These are phyloP conservation scores for Folsomia candida DNA, from an alignment of 2,888 invertebrate genomes.

Conservation along the genomic window DNA sequence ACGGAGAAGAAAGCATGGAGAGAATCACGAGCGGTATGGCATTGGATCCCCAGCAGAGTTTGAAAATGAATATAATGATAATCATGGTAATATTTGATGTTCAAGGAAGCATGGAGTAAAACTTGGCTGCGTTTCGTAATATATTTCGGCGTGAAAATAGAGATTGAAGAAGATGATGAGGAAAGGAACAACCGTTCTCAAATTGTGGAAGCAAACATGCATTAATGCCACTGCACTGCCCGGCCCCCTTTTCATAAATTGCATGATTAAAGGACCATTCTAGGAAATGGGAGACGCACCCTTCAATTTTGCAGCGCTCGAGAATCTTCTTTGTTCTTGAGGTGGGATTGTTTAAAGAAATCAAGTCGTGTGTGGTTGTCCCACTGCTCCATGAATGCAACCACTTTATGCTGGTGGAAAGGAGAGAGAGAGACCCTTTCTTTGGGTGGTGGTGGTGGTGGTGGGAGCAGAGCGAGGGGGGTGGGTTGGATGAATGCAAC, in stretches of 20 bases:
- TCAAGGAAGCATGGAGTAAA: constrained; percentile 19
- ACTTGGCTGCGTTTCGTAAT: constrained; percentile 12
- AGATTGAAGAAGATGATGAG: constrained; percentile 29
- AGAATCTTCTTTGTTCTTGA: not conserved
- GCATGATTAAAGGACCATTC: too few species aligned
- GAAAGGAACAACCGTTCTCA: not conserved
- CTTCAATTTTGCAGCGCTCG: too few species aligned
- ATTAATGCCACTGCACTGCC: too few species aligned
- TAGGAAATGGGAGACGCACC: not conserved
- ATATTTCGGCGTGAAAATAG: constrained; percentile 40
- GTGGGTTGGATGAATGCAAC: not conserved
- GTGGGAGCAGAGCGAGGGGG: not conserved
- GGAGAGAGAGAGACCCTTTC: not conserved
- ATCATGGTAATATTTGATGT: constrained; percentile 21
- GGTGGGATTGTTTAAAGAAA: too few species aligned
- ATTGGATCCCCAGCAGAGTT: too few species aligned
- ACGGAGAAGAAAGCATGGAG: not conserved
- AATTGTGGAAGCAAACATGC: too few species aligned
- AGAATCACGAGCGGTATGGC: too few species aligned
- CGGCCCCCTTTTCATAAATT: too few species aligned
- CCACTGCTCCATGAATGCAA: too few species aligned
- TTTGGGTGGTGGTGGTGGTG: constrained; percentile 6
- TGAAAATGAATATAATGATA: constrained; percentile 20
- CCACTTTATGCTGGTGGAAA: too few species aligned
- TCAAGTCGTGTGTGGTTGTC: too few species aligned